A percentile compares a stretch with the other conserved stretches of the same genome.
These are phyloP conservation scores for Myrmophylax atrothorax DNA, from an alignment of 2,113 vertebrate genomes.

Conservation along the genomic window DNA sequence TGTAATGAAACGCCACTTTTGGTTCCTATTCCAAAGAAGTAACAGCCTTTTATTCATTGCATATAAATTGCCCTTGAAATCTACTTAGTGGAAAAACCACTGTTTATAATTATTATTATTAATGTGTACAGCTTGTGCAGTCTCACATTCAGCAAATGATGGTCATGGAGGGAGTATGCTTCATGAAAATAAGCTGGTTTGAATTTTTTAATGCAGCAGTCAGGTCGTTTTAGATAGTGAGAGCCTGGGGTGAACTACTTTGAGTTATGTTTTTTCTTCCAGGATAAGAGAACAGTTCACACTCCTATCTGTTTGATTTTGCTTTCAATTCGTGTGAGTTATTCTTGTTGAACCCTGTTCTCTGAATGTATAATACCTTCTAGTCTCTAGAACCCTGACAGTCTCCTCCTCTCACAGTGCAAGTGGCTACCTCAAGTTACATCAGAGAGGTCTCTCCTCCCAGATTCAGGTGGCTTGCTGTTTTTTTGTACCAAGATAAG, in stretches of 20 bases:
- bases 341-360: not conserved
- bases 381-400: not conserved
- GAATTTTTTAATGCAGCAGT: not conserved
- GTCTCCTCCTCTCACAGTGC: not conserved
- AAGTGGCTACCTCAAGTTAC: not conserved
- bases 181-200: not conserved
- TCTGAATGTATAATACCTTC: not conserved
- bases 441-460: not conserved
- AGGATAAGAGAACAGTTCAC: not conserved
- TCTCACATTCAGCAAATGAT: not conserved
- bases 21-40: not conserved
- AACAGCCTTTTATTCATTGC: conserved; percentile 22
- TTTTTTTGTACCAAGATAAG: not conserved
- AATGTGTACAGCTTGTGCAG: not conserved
- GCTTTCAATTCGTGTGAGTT: not conserved
- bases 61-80: conserved; percentile 33
- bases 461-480: not conserved
- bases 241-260: not conserved
- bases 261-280: not conserved
- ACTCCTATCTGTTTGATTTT: not conserved
- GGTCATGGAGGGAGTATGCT: not conserved
- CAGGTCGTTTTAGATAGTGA: not conserved
- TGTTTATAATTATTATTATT: conserved; percentile 24
- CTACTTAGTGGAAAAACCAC: conserved; percentile 19
- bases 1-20: conserved; percentile 14